Conservation (phyloP, 2,113 vertebrate species). For the Callorhinus ursinus region DNA sequence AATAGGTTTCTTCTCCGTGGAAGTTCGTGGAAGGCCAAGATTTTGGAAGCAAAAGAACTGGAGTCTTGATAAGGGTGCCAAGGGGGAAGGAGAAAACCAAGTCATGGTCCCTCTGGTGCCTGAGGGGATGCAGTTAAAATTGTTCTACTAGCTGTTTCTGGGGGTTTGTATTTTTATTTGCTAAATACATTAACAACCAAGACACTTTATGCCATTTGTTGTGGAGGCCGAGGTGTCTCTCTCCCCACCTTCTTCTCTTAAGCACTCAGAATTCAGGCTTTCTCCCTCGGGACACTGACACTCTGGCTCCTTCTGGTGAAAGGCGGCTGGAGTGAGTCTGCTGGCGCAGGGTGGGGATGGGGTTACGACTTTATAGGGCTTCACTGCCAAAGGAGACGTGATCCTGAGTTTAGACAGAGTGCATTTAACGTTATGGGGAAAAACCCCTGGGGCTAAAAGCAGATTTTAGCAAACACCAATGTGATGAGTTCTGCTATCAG, state of each 20-base stretch:
- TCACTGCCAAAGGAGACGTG: not conserved
- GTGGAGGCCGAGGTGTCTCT: not conserved
- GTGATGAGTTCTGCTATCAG: not conserved
- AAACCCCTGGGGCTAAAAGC: not conserved
- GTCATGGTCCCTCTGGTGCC: not conserved
- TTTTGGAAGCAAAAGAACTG: not conserved
- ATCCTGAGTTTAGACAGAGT: not conserved
- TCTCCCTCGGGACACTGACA: not conserved
- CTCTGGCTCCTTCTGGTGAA: not conserved
- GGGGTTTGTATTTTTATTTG: not conserved
- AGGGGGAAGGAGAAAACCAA: not conserved
- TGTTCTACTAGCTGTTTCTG: not conserved
- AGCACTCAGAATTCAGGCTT: not conserved
- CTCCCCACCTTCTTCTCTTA: not conserved
- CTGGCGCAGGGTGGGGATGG: not conserved
- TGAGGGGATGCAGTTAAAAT: not conserved
- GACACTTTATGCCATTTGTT: not conserved
- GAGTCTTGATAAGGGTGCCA: not conserved
- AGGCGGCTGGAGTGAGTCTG: not conserved
- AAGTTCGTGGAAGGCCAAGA: not conserved
- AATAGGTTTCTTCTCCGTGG: not conserved
- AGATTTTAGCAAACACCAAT: not conserved
- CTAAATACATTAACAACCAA: not conserved
- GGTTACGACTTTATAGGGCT: not conserved
- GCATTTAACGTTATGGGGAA: not conserved